A percentile compares a stretch with the other conserved stretches of the same genome.
These are phyloP conservation scores for Xiphorhynchus erythropygius DNA, from an alignment of 2,797 vertebrate genomes.

Conservation along the genomic window DNA sequence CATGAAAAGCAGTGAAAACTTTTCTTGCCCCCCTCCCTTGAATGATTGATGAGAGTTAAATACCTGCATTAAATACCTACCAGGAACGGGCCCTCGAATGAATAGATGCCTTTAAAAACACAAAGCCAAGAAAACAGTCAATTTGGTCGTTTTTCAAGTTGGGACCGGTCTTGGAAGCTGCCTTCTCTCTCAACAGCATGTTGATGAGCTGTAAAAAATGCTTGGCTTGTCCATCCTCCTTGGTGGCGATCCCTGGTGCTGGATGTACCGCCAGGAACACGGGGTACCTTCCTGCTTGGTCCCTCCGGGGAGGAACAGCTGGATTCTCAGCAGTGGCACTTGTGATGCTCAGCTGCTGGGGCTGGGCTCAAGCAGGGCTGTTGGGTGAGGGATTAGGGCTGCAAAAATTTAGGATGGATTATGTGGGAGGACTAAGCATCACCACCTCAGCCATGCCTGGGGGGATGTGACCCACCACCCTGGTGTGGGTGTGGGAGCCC, in stretches of 20 bases:
- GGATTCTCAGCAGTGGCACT: rapidly evolving
- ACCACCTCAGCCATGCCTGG: rapidly evolving
- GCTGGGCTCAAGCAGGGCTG: not conserved
- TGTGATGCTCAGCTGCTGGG: not conserved
- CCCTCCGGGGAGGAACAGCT: not conserved
- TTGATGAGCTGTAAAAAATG: not conserved
- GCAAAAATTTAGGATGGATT: rapidly evolving
- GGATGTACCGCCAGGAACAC: rapidly evolving
- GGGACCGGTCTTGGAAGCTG: not conserved
- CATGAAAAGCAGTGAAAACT: not conserved
- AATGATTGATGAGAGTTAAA: not conserved
- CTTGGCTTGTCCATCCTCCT: not conserved
- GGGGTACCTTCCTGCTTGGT: not conserved
- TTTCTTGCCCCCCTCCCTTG: rapidly evolving
- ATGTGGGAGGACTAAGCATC: not conserved
- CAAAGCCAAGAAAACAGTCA: not conserved
- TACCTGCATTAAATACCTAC: constrained; percentile 4
- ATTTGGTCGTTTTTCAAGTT: not conserved
- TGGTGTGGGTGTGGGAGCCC: rapidly evolving
- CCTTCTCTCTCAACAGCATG: not conserved
- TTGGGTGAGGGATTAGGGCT: not conserved
- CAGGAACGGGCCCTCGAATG: not conserved
- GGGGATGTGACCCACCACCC: not conserved
- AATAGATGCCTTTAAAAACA: not conserved
- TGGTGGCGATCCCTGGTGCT: not conserved